Evolutionary conservation across 2,888 invertebrate species (phyloP), one percentile per base, ranked within the genome.

Genomic region (Labia minor): DNA sequence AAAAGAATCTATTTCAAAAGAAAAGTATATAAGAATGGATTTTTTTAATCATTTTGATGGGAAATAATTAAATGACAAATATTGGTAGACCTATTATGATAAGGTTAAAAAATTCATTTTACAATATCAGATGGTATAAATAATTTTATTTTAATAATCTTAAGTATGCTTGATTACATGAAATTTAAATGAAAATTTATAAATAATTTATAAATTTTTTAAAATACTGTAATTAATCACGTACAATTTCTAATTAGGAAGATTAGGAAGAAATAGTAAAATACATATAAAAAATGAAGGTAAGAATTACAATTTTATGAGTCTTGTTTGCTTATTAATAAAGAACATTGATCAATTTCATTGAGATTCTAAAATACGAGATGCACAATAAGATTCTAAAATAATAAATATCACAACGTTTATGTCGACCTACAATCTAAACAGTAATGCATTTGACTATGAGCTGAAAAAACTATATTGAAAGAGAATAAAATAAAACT

Each of bases 371-470:
- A 49, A 49, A 49, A 14, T 49, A 49, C 49, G 14, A 49, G 49
- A 49, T 49, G 49, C 49, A 49, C 49, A 16, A 49, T 49, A 49
- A 49, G 16, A 49, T 49, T 14, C 49, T 49, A 49, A 49, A 49
- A 49, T 49, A 10, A 49, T 49, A 49, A 49, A 49, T 49, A 49
- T 49, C 49, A 49, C 49, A 49, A 49, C 49, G 49, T 49, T 49
- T 49, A 49, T 6, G 26, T 26, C 26, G 26, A 26, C 3, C 49
- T 49, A 49, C 49, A 49, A 49, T 49, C 49, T 49, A 49, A 14
- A 49, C 49, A 49, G 49, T 49, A 49, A 49, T 49, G 49, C 49
- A 14, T 49, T n/a, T 49, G 49, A 16, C 49, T 49, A 49, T 49
- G 49, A 49, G 49, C 49, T 11, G 49, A 49, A 49, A 49, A 8